Conservation (phyloP, 2,888 invertebrate species). For the Trachelus troglodyta region DNA sequence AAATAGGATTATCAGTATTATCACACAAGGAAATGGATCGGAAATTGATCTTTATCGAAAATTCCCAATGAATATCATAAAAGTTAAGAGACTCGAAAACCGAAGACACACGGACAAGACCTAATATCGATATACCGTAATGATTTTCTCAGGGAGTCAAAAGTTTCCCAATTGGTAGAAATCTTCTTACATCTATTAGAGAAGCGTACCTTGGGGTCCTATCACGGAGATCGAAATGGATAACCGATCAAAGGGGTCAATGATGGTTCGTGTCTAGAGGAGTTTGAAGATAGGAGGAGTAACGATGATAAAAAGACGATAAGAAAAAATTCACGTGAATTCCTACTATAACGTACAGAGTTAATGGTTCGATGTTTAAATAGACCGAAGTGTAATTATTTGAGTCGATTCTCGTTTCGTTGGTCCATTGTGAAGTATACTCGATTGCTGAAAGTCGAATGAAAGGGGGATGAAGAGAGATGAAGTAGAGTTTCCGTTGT, state of each 20-base stretch:
- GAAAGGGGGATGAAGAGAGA: slow-evolving; percentile 2
- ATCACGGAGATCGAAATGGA: background rate
- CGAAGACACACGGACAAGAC: background rate
- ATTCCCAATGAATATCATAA: background rate
- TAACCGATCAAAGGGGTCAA: background rate
- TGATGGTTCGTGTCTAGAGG: background rate
- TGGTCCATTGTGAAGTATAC: slow-evolving; percentile 2
- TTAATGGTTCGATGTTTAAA: slow-evolving; percentile 42
- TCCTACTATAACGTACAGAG: slow-evolving; percentile 7
- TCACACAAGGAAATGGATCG: background rate
- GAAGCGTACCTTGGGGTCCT: background rate
- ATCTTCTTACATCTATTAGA: background rate
- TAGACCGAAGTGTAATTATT: slow-evolving; percentile 23
- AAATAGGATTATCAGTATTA: background rate
- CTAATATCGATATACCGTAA: background rate
- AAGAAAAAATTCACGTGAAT: background rate
- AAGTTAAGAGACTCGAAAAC: background rate
- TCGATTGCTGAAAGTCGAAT: background rate
- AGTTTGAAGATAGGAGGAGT: background rate
- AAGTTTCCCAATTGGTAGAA: background rate
- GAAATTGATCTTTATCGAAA: background rate
- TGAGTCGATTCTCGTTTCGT: background rate
- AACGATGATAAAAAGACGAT: background rate
- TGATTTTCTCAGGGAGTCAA: background rate
- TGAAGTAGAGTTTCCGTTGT: slow-evolving; percentile 5